Conservation (phyloP, 1,140 invertebrate genomes). For the Drosophila azteca region DNA sequence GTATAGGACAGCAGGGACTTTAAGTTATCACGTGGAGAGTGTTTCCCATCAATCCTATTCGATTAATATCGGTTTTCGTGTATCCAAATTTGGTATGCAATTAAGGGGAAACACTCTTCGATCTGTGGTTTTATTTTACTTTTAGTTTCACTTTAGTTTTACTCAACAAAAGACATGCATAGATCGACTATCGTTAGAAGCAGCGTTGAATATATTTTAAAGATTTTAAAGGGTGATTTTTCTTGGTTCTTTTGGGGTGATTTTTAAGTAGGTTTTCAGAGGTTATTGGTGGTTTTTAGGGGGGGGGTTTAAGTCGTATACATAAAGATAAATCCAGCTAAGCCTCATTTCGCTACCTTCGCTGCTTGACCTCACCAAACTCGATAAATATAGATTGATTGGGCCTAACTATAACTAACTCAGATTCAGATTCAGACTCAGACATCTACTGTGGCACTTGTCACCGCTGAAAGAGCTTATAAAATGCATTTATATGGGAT, state of each 20-base stretch:
- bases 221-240: conserved; percentile 33
- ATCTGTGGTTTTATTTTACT: conserved; percentile 35
- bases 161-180: conserved; percentile 65
- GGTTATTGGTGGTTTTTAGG: not conserved
- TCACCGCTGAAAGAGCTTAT: conserved; percentile 51
- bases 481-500: conserved; percentile 30
- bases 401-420: conserved; percentile 26
- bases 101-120: conserved; percentile 39
- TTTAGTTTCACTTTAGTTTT: conserved; percentile 48
- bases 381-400: not conserved
- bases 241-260: conserved; percentile 14
- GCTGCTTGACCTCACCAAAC: conserved; percentile 65
- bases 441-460: conserved; percentile 24
- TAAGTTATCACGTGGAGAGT: conserved; percentile 14
- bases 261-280: not conserved
- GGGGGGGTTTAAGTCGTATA: conserved; percentile 20
- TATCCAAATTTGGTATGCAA: not conserved
- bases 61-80: not conserved
- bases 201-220: conserved; percentile 53
- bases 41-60: conserved; percentile 10
- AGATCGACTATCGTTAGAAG: conserved; percentile 64
- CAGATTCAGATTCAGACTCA: not conserved
- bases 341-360: conserved; percentile 83
- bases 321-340: conserved; percentile 72
- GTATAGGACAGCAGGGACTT: conserved; percentile 37